Conservation (phyloP, 2,797 vertebrate genomes). For the Anomalospiza imberbis region DNA sequence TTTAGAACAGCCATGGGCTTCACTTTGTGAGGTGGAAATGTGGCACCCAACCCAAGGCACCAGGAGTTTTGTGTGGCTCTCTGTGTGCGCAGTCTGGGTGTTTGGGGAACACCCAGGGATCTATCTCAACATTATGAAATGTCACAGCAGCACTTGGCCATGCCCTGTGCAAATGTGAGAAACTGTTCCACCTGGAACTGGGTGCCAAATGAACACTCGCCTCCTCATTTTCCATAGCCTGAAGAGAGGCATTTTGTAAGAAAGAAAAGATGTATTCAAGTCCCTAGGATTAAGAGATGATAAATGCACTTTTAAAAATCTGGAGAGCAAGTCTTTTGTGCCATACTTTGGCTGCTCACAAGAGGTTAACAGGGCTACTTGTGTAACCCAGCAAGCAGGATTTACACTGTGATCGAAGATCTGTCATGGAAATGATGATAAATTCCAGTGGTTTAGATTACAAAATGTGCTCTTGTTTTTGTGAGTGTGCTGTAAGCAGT, state of each 20-base stretch:
- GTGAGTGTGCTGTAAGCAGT: background rate
- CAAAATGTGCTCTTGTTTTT: background rate
- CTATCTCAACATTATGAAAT: slow-evolving; percentile 11
- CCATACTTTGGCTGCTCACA: background rate
- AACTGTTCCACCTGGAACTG: background rate
- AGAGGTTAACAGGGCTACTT: background rate
- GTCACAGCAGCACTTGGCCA: slow-evolving; percentile 3
- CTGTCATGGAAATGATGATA: background rate
- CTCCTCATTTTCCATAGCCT: slow-evolving; percentile 8
- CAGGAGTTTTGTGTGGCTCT: background rate
- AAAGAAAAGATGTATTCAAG: background rate
- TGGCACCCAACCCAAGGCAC: background rate
- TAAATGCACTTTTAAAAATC: background rate
- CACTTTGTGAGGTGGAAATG: background rate
- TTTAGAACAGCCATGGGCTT: slow-evolving; percentile 17
- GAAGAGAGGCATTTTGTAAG: background rate
- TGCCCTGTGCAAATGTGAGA: slow-evolving; percentile 2
- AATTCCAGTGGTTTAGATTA: background rate
- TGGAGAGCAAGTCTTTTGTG: background rate
- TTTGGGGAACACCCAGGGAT: slow-evolving; percentile 4
- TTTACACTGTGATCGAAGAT: background rate
- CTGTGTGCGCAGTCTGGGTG: background rate
- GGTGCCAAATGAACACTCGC: background rate
- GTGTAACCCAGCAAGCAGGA: background rate
- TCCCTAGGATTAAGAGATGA: background rate